Evolutionary conservation across 2,113 vertebrate species (phyloP).

Genomic region (Meles meles): DNA sequence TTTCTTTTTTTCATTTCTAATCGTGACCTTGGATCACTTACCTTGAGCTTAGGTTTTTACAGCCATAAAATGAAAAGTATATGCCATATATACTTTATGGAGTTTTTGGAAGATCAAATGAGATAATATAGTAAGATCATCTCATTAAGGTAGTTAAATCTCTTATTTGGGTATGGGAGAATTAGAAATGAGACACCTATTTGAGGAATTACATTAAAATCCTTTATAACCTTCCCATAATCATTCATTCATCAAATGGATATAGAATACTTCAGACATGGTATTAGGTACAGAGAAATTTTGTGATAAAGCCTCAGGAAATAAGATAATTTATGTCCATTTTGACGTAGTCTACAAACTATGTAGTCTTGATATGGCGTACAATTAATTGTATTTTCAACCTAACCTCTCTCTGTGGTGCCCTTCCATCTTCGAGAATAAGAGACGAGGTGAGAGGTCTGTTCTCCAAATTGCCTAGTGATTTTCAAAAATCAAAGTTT

Average conservation of each 20-base stretch:
- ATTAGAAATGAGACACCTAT: background rate
- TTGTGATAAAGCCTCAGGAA: background rate
- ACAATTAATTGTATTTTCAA: background rate
- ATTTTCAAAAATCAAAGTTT: background rate
- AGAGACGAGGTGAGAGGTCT: background rate
- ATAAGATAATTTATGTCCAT: background rate
- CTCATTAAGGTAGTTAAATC: background rate
- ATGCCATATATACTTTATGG: background rate
- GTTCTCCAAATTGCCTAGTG: background rate
- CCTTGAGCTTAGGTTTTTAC: background rate
- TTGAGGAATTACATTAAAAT: constrained; percentile 21
- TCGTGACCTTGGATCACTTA: background rate
- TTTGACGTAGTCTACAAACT: background rate
- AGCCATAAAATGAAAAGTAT: background rate
- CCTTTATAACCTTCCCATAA: background rate
- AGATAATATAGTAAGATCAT: background rate
- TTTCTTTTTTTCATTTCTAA: background rate
- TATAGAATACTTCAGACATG: background rate
- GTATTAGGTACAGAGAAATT: background rate
- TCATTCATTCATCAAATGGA: background rate
- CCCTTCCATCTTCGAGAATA: background rate
- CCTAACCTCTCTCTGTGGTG: background rate
- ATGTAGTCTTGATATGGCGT: background rate
- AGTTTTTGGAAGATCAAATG: background rate
- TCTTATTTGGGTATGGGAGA: background rate